A percentile compares a stretch with the other conserved stretches of the same genome.
These are phyloP conservation scores for Daphoenositta chrysoptera DNA, from an alignment of 2,113 vertebrate species.

Conservation along the genomic window DNA sequence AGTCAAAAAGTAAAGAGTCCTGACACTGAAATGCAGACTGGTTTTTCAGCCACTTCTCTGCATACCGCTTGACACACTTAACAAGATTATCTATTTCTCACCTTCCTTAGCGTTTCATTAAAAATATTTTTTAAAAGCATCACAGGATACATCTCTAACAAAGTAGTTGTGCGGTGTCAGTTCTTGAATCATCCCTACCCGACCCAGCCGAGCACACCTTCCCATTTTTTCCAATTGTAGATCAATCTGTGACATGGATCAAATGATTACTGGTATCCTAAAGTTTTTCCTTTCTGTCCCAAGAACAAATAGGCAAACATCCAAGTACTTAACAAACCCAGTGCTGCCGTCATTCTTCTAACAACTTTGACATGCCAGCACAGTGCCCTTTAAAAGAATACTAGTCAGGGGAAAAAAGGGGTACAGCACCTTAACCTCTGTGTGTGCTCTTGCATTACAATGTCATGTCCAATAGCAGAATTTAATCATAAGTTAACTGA, in stretches of 20 bases:
- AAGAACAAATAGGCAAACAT: background rate
- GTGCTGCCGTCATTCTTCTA: background rate
- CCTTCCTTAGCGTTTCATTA: background rate
- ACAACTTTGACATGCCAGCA: background rate
- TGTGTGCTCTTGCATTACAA: background rate
- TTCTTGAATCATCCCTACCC: background rate
- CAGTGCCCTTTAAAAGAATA: background rate
- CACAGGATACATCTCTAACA: background rate
- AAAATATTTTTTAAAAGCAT: background rate
- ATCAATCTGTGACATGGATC: background rate
- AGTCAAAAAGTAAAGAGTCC: background rate
- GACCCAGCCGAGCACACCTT: background rate
- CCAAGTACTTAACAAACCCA: background rate
- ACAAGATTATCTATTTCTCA: background rate
- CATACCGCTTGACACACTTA: background rate
- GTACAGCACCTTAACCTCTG: background rate
- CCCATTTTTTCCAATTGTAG: background rate
- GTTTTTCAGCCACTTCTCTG: background rate
- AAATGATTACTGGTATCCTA: background rate
- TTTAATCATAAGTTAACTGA: background rate
- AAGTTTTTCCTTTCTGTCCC: background rate
- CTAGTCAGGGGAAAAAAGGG: rapidly evolving
- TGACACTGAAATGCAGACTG: background rate
- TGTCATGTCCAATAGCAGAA: background rate
- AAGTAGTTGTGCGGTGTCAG: background rate